Percentiles rank a stretch among this genome's conserved stretches.
Conservation (phyloP, 2,113 vertebrate species). For the Sula dactylatra region DNA sequence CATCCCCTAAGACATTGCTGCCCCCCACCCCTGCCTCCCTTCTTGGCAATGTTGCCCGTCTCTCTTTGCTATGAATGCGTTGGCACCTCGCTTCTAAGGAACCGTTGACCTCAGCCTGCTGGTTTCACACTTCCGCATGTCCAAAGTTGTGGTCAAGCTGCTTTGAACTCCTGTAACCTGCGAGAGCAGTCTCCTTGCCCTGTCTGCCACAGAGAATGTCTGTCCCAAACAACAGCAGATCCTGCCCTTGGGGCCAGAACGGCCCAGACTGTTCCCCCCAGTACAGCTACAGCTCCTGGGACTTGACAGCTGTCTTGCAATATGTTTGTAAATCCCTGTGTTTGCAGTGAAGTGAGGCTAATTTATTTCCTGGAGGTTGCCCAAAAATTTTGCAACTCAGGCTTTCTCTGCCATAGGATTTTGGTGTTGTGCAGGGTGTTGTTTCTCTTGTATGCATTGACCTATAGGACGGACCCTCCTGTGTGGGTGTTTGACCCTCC, state of each 20-base stretch:
- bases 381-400: neutral
- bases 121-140: neutral
- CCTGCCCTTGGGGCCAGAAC: neutral
- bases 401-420: neutral
- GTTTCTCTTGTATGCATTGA: neutral
- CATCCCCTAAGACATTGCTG: neutral
- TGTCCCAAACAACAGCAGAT: neutral
- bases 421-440: neutral
- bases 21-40: rapidly evolving
- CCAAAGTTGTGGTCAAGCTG: neutral
- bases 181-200: neutral
- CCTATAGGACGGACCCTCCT: neutral
- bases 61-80: rapidly evolving
- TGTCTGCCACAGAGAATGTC: rapidly evolving
- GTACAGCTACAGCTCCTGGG: neutral
- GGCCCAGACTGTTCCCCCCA: neutral
- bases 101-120: neutral
- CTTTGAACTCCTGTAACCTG: neutral
- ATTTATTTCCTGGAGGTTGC: neutral
- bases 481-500: neutral
- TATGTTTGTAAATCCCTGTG: neutral
- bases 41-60: neutral
- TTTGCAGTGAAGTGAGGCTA: neutral
- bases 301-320: neutral
- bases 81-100: neutral